Evolutionary conservation across 2,113 vertebrate genomes (phyloP), one percentile per base, ranked within the genome.

Genomic region (Rallus limicola): DNA sequence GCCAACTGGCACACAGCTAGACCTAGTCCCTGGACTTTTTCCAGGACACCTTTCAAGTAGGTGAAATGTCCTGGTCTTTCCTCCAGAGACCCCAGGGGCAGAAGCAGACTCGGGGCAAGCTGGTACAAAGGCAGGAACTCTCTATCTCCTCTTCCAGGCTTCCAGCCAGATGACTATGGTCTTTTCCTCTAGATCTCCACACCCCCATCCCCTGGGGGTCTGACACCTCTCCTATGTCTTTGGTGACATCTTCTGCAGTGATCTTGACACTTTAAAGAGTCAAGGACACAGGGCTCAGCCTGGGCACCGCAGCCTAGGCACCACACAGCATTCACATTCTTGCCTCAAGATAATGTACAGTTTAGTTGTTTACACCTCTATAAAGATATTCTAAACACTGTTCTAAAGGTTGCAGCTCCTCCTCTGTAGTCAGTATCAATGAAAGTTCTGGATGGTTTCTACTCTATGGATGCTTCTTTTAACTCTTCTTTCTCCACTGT

Each of bases 161-260:
- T 36, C 9, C 4, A 5, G 46, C 3, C 58, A 40, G 3, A 4
- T 50, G 14, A 8, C 48, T 8, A 0, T 34, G 33, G 3, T 50
- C 19, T 50, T 72, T 76, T 56, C 9, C 13, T 56, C 44, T 17
- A 11, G 9, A 52, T 42, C 23, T 76, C 40, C 3, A 2, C 13
- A 40, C 0, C 10, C 0, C 4, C 34, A 16, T 46, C 3, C 38
- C 60, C 21, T 15, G 25, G 8, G 10, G 20, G 13, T 2, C 24
- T 59, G 36, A 34, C 10, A 68, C 28, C 11, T 84, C 36, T 84
- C 31, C 33, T 52, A 26, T 62, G 38, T 8, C 11, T 81, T 60
- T 36, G 14, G 8, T 11, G 48, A 48, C 72, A 63, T 1, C 25
- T 25, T 72, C 55, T 83, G 36, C 68, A 80, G 36, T 28, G 13